Conservation (phyloP, 2,888 invertebrate genomes). For the Oscheius myriophilus region DNA sequence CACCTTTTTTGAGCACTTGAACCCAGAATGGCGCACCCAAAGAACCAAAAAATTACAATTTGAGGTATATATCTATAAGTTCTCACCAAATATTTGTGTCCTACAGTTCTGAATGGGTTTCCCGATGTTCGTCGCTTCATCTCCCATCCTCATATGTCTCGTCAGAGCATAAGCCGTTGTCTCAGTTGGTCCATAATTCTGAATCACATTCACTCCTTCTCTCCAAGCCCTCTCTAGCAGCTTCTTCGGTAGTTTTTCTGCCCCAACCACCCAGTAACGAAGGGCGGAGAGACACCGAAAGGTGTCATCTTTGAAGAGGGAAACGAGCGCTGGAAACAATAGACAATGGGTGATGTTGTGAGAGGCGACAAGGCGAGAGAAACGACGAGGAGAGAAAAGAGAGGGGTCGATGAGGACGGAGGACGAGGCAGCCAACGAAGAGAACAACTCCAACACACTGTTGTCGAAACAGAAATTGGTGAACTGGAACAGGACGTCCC, state of each 20-base stretch:
- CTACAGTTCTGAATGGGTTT: constrained; percentile 41
- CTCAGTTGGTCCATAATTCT: constrained; percentile 68
- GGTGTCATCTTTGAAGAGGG: constrained; percentile 36
- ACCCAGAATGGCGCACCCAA: too few relatives aligned
- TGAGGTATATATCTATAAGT: too few relatives aligned
- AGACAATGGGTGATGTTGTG: constrained; percentile 57
- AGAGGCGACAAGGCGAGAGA: constrained; percentile 32
- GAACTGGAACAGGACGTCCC: constrained; percentile 44
- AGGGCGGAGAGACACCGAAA: constrained; percentile 36
- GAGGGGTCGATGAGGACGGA: constrained; percentile 35
- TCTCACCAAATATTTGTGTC: too few relatives aligned
- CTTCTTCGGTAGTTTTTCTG: constrained; percentile 53
- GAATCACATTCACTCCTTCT: constrained; percentile 47
- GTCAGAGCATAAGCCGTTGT: constrained; percentile 60
- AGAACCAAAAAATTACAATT: too few relatives aligned
- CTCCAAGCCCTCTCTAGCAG: constrained; percentile 45
- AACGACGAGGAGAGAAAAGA: constrained; percentile 43
- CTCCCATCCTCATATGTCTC: constrained; percentile 45
- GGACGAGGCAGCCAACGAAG: constrained; percentile 49
- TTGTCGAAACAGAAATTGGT: constrained; percentile 65
- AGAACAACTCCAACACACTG: constrained; percentile 59
- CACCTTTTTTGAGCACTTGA: too few relatives aligned
- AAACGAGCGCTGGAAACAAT: constrained; percentile 52
- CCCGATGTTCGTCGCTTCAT: constrained; percentile 56
- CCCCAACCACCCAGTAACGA: constrained; percentile 63